These are phyloP conservation scores for Neoitamus cyanurus DNA, from an alignment of 2,888 invertebrate genomes.

Conservation along the genomic window DNA sequence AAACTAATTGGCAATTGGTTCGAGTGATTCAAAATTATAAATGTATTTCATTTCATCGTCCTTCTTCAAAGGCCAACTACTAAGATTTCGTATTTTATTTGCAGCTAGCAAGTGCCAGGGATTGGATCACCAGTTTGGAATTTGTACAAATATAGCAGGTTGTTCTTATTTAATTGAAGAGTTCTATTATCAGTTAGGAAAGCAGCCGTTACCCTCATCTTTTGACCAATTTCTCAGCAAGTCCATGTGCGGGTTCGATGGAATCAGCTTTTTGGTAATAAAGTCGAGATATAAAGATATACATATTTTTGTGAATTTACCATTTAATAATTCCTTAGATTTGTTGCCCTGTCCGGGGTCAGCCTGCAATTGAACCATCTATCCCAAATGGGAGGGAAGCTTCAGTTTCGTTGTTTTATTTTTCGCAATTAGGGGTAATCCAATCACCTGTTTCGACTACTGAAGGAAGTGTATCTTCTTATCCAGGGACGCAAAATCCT, in stretches of 20 bases:
- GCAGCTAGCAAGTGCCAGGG: constrained; percentile 67
- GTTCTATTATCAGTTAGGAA: constrained; percentile 57
- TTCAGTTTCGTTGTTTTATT: constrained; percentile 43
- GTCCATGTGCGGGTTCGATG: constrained; percentile 78
- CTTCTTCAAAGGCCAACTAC: background rate
- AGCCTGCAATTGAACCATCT: background rate
- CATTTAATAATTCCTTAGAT: constrained; percentile 42
- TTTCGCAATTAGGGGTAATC: constrained; percentile 25
- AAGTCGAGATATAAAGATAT: background rate
- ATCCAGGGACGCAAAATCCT: background rate
- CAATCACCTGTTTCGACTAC: background rate
- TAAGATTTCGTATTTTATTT: constrained; percentile 31
- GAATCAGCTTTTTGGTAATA: constrained; percentile 73
- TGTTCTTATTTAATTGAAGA: constrained; percentile 69
- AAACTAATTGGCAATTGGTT: background rate
- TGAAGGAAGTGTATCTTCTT: background rate
- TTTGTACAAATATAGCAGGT: constrained; percentile 69
- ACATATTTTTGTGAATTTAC: background rate
- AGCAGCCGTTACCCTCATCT: constrained; percentile 59
- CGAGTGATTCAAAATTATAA: background rate
- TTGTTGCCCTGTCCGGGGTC: constrained; percentile 50
- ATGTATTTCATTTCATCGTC: background rate
- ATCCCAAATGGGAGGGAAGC: background rate
- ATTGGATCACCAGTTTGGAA: constrained; percentile 67
- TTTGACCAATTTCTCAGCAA: constrained; percentile 69